Conservation (phyloP, 2,113 vertebrate species). For the Grammomys surdaster region DNA sequence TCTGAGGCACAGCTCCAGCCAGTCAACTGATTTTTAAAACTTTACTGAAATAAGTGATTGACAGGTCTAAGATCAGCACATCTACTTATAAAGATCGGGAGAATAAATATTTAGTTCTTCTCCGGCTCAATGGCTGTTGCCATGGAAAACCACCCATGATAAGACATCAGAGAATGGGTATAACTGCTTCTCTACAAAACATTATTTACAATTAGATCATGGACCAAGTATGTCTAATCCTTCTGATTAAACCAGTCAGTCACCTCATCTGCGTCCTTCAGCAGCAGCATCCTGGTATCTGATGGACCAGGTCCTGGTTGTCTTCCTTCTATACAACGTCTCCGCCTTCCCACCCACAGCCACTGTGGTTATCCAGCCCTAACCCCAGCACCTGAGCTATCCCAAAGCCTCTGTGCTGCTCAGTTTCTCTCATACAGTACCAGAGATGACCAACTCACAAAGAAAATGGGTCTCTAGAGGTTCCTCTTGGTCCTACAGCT, state of each 20-base stretch:
- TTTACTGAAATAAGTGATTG: background rate
- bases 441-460: background rate
- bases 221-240: background rate
- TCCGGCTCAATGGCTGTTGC: background rate
- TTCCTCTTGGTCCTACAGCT: background rate
- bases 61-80: background rate
- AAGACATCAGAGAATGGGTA: background rate
- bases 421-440: background rate
- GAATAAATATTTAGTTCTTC: background rate
- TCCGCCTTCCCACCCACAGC: background rate
- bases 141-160: background rate
- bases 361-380: background rate
- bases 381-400: background rate
- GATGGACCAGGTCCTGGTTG: background rate
- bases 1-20: background rate
- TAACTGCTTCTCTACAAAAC: conserved; percentile 13
- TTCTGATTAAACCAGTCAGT: background rate
- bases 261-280: background rate
- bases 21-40: background rate
- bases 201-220: background rate
- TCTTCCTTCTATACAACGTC: background rate
- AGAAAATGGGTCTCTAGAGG: background rate
- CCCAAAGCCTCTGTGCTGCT: background rate
- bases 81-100: background rate
- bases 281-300: background rate